These are phyloP conservation scores for Dendrolimus punctatus DNA, from an alignment of 1,140 invertebrate genomes.

Conservation along the genomic window DNA sequence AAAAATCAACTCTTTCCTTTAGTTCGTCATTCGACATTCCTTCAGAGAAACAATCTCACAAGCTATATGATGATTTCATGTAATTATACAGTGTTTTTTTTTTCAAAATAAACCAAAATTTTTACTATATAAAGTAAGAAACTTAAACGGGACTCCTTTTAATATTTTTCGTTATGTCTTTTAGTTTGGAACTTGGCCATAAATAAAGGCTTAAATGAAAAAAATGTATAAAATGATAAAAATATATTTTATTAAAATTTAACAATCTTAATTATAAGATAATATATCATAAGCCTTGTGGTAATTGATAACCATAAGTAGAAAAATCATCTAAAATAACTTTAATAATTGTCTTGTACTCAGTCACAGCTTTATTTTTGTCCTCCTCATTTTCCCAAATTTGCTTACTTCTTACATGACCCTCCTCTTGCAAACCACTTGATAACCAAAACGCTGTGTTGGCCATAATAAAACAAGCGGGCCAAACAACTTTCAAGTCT, in stretches of 20 bases:
- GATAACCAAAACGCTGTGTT: constrained; percentile 57
- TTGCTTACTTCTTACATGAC: constrained; percentile 52
- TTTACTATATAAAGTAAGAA: too few species aligned
- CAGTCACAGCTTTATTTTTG: constrained; percentile 25
- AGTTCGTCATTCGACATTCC: too few species aligned
- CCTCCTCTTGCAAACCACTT: constrained; percentile 50
- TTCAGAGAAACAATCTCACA: too few species aligned
- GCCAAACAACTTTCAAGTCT: constrained; percentile 42
- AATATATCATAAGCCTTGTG: not conserved
- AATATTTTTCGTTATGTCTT: too few species aligned
- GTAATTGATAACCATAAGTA: constrained; percentile 2
- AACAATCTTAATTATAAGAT: not conserved
- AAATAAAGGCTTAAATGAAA: not conserved
- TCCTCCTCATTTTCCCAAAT: constrained; percentile 30
- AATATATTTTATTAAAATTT: not conserved
- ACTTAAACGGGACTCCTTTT: too few species aligned
- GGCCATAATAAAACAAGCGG: constrained; percentile 45
- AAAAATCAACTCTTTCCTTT: too few species aligned
- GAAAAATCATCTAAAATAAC: constrained; percentile 47
- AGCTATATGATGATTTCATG: too few species aligned
- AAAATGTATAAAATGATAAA: not conserved
- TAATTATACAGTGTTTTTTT: too few species aligned
- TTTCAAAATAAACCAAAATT: too few species aligned
- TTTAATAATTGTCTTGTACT: constrained; percentile 38
- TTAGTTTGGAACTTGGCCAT: too few species aligned